Conservation (phyloP, 2,113 vertebrate species). For the Phyllostomus discolor region DNA sequence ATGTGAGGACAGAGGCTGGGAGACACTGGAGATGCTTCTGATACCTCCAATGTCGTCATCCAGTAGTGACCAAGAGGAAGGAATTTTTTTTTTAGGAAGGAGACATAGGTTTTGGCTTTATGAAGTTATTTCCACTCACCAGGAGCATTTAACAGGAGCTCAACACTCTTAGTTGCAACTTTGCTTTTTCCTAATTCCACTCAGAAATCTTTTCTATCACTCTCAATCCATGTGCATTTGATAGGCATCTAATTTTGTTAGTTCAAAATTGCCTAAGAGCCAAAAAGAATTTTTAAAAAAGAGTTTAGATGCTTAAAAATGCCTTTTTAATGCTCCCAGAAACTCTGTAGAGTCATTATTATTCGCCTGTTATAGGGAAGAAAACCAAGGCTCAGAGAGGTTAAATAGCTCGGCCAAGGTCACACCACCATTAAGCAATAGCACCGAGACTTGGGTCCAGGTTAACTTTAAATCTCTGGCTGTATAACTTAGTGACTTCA, state of each 20-base stretch:
- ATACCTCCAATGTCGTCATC: not conserved
- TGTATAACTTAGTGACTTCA: not conserved
- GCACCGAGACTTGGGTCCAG: not conserved
- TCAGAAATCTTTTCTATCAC: not conserved
- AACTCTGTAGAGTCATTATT: not conserved
- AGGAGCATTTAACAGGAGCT: not conserved
- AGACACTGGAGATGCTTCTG: not conserved
- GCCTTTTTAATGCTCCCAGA: not conserved
- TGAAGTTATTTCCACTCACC: not conserved
- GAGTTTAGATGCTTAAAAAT: not conserved
- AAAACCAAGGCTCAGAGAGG: not conserved
- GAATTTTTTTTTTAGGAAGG: not conserved
- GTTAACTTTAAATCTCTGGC: not conserved
- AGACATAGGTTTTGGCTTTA: not conserved
- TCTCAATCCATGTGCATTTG: not conserved
- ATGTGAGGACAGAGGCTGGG: not conserved
- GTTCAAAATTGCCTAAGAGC: not conserved
- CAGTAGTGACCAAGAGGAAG: not conserved
- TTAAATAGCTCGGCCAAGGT: conserved; percentile 10
- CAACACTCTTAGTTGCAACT: not conserved
- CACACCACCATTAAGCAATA: not conserved
- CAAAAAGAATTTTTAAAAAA: not conserved
- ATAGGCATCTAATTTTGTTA: not conserved
- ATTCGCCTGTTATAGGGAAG: not conserved
- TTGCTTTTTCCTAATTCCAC: not conserved